Evolutionary conservation across 2,797 vertebrate genomes (phyloP).

Genomic region (Antennarius maculatus): DNA sequence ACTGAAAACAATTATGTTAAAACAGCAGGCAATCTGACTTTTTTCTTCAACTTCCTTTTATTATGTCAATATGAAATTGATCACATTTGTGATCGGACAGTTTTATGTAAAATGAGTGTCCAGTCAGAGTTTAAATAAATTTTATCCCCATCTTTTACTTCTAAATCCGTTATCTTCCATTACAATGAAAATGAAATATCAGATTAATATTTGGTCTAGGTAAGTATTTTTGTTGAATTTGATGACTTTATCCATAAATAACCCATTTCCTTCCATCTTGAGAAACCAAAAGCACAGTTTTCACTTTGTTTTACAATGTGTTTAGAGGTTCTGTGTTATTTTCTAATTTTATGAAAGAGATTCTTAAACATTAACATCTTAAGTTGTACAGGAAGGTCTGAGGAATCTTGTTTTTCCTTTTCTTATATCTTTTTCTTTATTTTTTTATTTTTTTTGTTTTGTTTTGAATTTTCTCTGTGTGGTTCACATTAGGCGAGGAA

Average conservation of each 20-base stretch:
- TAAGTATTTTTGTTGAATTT: background rate
- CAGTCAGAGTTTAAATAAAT: too few relatives aligned
- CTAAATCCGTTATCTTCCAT: too few relatives aligned
- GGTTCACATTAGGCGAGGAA: conserved; percentile 45
- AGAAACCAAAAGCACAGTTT: background rate
- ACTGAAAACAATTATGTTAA: conserved; percentile 55
- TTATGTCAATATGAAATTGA: background rate
- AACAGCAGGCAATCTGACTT: conserved; percentile 29
- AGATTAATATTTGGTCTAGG: too few relatives aligned
- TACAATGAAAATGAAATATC: too few relatives aligned
- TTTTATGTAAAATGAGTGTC: background rate
- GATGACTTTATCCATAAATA: conserved; percentile 7
- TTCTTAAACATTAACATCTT: conserved; percentile 5
- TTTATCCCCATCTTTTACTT: too few relatives aligned
- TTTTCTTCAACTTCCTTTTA: background rate
- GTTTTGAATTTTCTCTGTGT: conserved; percentile 12
- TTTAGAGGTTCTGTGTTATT: background rate
- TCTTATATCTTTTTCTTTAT: background rate
- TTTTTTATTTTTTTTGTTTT: background rate
- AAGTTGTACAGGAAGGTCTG: conserved; percentile 11
- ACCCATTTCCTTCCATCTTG: background rate
- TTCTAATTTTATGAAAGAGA: conserved; percentile 9
- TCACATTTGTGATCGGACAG: conserved; percentile 1
- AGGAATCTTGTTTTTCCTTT: conserved; percentile 3
- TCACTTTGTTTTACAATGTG: background rate